Evolutionary conservation across 1,140 invertebrate species (phyloP), one percentile per base, ranked within the genome.

Genomic region (Cotesia vestalis): DNA sequence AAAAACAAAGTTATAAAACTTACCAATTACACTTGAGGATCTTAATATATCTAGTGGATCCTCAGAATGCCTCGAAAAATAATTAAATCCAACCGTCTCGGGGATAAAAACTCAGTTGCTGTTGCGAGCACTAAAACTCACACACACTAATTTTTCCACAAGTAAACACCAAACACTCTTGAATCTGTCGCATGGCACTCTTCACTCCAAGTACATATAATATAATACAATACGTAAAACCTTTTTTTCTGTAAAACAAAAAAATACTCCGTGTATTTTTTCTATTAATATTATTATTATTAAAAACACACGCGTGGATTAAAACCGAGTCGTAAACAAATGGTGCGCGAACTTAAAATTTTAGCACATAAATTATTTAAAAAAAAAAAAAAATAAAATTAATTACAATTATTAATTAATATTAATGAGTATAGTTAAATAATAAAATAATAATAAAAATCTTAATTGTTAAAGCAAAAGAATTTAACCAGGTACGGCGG

Each of bases 401-500:
- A 46, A 46, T 8, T 46, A 46, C 40, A 46, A 46, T 46, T 8
- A 40, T 40, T 46, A 46, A 46, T 46, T 9, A 20, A 55, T 55
- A 12, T 55, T 14, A 14, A 4, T 12, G 12, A 17, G 6, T 14
- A 34, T 12, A 27, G 35, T 34, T 36, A 17, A 2, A n/a, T 12
- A 35, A 57, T n/a, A 12, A 38, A 59, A 36, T 36, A 55, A 55
- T 55, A 14, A 55, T 12, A 46, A 46, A 9, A 27, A 2, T 27
- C 1, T 27, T 27, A 27, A 17, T 46, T 14, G 4, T 62, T 2
- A 35, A 8, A 35, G 1, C 17, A 57, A 46, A 17, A 11, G 11
- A 66, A 38, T 72, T 57, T 61, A 62, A 60, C 57, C 57, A 12
- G 71, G 71, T 55, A 71, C 73, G 59, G 72, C 69, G 69, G 73